Evolutionary conservation across 1,140 invertebrate species (phyloP).

Genomic region (Propsilocerus akamusi): DNA sequence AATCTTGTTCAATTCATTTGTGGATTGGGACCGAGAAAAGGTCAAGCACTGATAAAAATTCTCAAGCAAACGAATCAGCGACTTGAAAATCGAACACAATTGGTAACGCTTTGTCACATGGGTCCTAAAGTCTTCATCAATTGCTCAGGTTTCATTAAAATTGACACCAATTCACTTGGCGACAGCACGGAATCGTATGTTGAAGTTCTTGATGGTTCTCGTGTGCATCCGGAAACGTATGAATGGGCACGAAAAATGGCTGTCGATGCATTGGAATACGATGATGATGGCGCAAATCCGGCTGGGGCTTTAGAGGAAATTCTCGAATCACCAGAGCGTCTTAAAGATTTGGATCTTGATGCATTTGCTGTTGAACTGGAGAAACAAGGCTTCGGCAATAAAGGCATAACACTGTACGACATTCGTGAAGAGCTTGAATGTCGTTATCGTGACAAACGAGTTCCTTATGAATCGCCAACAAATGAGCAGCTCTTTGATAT

Average conservation of each 20-base stretch:
- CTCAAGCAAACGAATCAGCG: constrained; percentile 87
- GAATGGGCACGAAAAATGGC: constrained; percentile 99
- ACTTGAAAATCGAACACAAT: constrained; percentile 83
- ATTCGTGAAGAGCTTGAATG: constrained; percentile 90
- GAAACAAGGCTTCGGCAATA: constrained; percentile 90
- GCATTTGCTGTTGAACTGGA: constrained; percentile 96
- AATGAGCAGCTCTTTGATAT: constrained; percentile 85
- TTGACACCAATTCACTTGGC: constrained; percentile 86
- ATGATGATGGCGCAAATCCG: constrained; percentile 90
- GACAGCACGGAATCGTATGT: constrained; percentile 89
- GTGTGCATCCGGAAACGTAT: constrained; percentile 97
- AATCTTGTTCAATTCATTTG: constrained; percentile 95
- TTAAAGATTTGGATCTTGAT: constrained; percentile 95
- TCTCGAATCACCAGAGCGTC: constrained; percentile 79
- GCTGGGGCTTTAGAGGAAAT: constrained; percentile 95
- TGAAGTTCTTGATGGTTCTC: constrained; percentile 90
- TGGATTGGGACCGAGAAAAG: constrained; percentile 91
- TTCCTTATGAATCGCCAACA: constrained; percentile 56
- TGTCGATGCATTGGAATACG: constrained; percentile 95
- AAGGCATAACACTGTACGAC: constrained; percentile 93
- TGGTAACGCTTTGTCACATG: constrained; percentile 91
- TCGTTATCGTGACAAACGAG: constrained; percentile 86
- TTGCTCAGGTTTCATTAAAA: constrained; percentile 97
- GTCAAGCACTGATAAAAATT: constrained; percentile 70
- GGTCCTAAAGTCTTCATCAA: constrained; percentile 98